Conservation (phyloP, 2,113 vertebrate genomes). For the Clarias magur region DNA sequence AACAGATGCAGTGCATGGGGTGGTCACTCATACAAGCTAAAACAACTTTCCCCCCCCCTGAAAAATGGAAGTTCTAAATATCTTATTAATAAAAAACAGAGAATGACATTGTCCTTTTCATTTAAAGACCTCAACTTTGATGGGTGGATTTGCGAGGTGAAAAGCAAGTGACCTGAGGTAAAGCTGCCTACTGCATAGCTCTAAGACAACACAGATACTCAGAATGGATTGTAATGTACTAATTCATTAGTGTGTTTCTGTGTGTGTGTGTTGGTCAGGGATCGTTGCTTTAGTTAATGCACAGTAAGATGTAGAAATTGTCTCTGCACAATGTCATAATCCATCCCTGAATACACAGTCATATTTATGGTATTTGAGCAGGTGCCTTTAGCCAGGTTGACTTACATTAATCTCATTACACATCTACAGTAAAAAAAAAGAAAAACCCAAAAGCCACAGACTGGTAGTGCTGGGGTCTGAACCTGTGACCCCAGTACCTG, state of each 20-base stretch:
- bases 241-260: background rate
- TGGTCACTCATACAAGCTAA: too few relatives aligned
- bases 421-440: too few relatives aligned
- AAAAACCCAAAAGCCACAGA: too few relatives aligned
- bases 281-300: background rate
- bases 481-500: too few relatives aligned
- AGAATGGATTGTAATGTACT: background rate
- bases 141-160: background rate
- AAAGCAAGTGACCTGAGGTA: background rate
- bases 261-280: background rate
- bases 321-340: background rate
- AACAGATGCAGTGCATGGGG: too few relatives aligned
- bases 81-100: background rate
- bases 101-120: background rate
- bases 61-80: too few relatives aligned
- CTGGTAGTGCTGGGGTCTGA: too few relatives aligned
- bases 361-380: too few relatives aligned
- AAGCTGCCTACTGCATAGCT: background rate
- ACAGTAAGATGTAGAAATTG: background rate
- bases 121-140: background rate
- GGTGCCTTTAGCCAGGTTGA: too few relatives aligned
- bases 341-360: background rate
- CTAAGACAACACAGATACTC: background rate
- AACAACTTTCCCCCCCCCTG: too few relatives aligned
- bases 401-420: too few relatives aligned